A percentile compares a stretch with the other conserved stretches of the same genome.
Conservation (phyloP, 2,113 vertebrate genomes). For the cattle (Bos taurus) region DNA sequence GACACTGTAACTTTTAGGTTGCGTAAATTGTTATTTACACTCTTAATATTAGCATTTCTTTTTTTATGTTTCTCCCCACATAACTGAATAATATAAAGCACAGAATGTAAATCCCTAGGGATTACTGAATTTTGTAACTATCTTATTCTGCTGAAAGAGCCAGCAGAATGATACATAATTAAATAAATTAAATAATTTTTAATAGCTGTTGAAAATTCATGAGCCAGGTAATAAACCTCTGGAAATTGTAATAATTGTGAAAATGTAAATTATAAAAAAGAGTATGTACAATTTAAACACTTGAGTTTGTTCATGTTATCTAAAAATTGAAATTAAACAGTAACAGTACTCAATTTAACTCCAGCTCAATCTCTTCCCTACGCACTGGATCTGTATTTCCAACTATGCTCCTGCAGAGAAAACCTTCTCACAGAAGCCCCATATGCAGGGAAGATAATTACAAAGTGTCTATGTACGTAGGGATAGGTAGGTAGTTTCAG, state of each 20-base stretch:
- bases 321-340: slow-evolving; percentile 4
- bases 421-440: not conserved
- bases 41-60: not conserved
- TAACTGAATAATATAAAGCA: not conserved
- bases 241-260: slow-evolving; percentile 10
- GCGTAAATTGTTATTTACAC: not conserved
- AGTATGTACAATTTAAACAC: not conserved
- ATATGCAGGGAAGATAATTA: not conserved
- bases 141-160: slow-evolving; percentile 30
- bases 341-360: not conserved
- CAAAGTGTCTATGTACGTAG: not conserved
- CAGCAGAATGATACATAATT: not conserved
- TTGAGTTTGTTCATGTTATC: not conserved
- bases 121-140: not conserved
- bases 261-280: slow-evolving; percentile 21
- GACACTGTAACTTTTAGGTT: slow-evolving; percentile 8
- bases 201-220: slow-evolving; percentile 16
- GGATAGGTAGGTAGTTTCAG: not conserved
- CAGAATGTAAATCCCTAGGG: not conserved
- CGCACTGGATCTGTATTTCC: not conserved
- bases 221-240: slow-evolving; percentile 8
- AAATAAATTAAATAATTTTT: not conserved
- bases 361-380: not conserved
- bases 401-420: not conserved
- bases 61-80: not conserved